phyloP scores from a whole-genome alignment of 2,113 vertebrate species.

The Canis aureus region DNA sequence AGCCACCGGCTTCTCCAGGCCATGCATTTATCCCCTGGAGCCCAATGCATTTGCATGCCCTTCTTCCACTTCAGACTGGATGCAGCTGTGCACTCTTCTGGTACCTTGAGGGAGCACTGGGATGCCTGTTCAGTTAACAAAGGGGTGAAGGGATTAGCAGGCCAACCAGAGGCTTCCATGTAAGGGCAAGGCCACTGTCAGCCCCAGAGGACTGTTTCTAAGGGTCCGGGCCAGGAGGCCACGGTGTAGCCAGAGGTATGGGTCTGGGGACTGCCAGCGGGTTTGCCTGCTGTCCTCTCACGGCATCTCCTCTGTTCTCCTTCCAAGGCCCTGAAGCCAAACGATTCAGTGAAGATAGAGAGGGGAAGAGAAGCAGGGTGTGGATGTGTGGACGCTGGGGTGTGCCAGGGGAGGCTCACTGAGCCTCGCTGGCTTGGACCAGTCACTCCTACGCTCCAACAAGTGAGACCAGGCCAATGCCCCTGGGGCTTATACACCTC shows the following conservation, averaged over 20 bases:
- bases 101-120: neutral
- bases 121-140: neutral
- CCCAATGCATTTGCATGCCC: rapidly evolving
- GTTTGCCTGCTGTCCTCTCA: neutral
- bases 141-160: neutral
- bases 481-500: neutral
- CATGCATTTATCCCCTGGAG: neutral
- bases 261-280: neutral
- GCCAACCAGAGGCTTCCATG: too few relatives aligned
- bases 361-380: neutral
- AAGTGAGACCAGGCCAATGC: too few relatives aligned
- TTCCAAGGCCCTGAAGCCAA: neutral
- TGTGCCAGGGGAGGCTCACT: too few relatives aligned
- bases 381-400: neutral
- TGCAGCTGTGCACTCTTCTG: rapidly evolving
- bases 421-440: neutral
- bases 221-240: neutral
- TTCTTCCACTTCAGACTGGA: neutral
- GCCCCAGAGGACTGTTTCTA: neutral
- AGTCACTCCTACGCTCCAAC: rapidly evolving
- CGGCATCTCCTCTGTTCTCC: neutral
- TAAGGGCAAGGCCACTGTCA: neutral
- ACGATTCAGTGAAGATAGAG: neutral
- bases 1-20: neutral
- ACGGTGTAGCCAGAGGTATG: neutral